Percentiles rank a stretch among this genome's conserved stretches.
phyloP scores from a whole-genome alignment of 2,113 vertebrate genomes.

The Panthera tigris region DNA sequence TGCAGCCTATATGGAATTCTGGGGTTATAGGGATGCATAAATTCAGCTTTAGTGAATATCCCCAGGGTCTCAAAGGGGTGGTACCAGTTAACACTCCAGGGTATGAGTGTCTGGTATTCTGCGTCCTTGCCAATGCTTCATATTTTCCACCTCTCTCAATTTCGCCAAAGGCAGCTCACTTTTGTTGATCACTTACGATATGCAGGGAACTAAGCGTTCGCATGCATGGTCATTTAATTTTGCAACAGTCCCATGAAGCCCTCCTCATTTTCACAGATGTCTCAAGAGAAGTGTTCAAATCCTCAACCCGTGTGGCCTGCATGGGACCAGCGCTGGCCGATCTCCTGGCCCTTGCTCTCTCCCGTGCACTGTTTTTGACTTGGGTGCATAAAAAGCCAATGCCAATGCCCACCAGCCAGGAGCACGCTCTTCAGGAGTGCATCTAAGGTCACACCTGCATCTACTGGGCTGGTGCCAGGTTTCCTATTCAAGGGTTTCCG shows the following conservation, averaged over 20 bases:
- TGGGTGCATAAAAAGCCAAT: too few species aligned
- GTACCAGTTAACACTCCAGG: not conserved
- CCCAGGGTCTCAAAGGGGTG: not conserved
- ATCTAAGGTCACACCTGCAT: not conserved
- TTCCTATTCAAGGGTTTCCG: not conserved
- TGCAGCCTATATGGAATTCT: not conserved
- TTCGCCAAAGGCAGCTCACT: not conserved
- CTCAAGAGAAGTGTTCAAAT: not conserved
- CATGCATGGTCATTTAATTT: not conserved
- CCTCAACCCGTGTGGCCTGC: not conserved
- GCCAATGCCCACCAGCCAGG: accelerated
- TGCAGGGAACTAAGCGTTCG: not conserved
- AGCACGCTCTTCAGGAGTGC: not conserved
- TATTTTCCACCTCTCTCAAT: not conserved
- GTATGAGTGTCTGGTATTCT: not conserved
- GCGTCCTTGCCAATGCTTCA: not conserved
- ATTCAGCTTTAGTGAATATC: not conserved
- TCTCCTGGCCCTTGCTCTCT: too few species aligned
- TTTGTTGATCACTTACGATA: not conserved
- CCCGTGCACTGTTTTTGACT: not conserved
- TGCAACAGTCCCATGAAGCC: not conserved
- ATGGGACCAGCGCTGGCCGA: not conserved
- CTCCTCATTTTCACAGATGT: not conserved
- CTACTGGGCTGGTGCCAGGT: not conserved
- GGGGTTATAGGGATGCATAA: not conserved